These are phyloP conservation scores for Drosophila kepulauana DNA, from an alignment of 1,140 invertebrate species.

Conservation along the genomic window DNA sequence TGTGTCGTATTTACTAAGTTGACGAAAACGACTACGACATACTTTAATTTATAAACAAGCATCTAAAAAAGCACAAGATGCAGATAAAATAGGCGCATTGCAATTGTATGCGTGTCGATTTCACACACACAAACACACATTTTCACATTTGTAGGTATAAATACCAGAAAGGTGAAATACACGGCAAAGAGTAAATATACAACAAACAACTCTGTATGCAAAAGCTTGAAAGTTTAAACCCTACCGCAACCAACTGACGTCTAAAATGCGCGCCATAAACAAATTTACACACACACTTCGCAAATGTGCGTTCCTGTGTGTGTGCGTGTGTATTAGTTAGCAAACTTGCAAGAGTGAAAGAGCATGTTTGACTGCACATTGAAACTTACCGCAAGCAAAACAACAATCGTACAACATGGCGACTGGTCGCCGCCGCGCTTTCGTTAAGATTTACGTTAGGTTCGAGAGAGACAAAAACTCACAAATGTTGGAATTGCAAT, in stretches of 20 bases:
- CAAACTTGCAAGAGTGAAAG: constrained; percentile 30
- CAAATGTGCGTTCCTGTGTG: constrained; percentile 1
- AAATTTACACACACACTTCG: constrained; percentile 46
- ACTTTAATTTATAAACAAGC: constrained; percentile 18
- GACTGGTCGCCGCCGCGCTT: constrained; percentile 42
- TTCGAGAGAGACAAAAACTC: constrained; percentile 17
- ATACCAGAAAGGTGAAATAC: constrained; percentile 20
- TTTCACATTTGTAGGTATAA: neutral
- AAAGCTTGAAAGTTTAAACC: constrained; percentile 47
- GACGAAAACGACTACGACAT: constrained; percentile 17
- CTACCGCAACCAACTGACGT: constrained; percentile 60
- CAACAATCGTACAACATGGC: constrained; percentile 27
- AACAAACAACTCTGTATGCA: constrained; percentile 20
- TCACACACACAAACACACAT: constrained; percentile 1
- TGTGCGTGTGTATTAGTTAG: constrained; percentile 13
- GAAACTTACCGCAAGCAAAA: constrained; percentile 48
- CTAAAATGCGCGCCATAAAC: constrained; percentile 75
- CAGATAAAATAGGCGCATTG: constrained; percentile 26
- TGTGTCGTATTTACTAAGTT: constrained; percentile 32
- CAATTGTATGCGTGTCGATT: neutral
- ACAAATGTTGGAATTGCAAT: constrained; percentile 10
- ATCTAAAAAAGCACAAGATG: constrained; percentile 17
- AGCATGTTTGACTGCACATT: constrained; percentile 61
- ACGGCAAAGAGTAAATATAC: constrained; percentile 12
- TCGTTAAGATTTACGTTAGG: constrained; percentile 35